These are phyloP conservation scores for Cyclophora albipunctata DNA, from an alignment of 2,888 invertebrate genomes.

Conservation along the genomic window DNA sequence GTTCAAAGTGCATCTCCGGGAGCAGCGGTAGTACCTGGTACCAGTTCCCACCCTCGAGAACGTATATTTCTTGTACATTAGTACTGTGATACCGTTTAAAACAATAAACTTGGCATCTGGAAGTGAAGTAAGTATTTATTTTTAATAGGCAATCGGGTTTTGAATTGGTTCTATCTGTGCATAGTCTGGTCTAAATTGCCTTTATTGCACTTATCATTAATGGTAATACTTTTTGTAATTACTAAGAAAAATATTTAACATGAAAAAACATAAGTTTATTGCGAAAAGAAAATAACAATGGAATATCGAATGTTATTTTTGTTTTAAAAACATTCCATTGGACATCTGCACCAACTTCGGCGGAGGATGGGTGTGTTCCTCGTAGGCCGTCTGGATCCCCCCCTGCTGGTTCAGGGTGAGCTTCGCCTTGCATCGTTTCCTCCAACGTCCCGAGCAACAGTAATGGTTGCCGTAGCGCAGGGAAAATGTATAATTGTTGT, in stretches of 20 bases:
- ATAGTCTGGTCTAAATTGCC: no score
- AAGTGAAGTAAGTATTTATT: neutral
- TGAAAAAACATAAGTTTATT: no score
- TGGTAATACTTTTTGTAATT: no score
- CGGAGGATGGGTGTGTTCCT: constrained; percentile 28
- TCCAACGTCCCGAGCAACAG: constrained; percentile 20
- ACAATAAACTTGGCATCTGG: neutral
- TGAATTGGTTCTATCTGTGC: no score
- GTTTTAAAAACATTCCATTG: constrained; percentile 4
- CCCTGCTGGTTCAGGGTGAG: constrained; percentile 21
- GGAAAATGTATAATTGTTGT: constrained; percentile 2
- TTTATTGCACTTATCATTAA: no score
- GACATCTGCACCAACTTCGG: constrained; percentile 8
- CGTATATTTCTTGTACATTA: constrained; percentile 7
- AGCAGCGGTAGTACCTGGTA: constrained; percentile 4
- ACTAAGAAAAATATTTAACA: no score
- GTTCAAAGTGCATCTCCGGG: neutral
- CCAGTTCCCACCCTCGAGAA: neutral
- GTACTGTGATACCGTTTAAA: constrained; percentile 7
- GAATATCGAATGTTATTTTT: neutral
- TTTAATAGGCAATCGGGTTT: no score
- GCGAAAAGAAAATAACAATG: no score
- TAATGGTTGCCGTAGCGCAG: constrained; percentile 3
- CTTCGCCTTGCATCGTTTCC: constrained; percentile 21
- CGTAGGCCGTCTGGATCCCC: constrained; percentile 10